Evolutionary conservation across 2,797 vertebrate genomes (phyloP), one percentile per base, ranked within the genome.

Genomic region (Lacerta bilineata): DNA sequence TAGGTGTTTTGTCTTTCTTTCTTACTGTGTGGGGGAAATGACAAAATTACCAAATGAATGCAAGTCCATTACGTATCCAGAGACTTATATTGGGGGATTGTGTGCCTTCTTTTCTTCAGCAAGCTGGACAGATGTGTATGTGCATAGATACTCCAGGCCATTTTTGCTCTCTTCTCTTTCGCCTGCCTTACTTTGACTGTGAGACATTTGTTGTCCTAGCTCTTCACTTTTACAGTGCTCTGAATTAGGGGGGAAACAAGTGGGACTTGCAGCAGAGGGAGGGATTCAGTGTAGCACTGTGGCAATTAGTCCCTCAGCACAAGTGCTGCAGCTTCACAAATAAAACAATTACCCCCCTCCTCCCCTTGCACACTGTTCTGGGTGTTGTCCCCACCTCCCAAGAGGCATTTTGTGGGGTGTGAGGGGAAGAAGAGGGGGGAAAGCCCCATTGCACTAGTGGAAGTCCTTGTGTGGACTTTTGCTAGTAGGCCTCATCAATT

Each of bases 91-190:
- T 85, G 18, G 50, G 86, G 50, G 50, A 55, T 7, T 55, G 0
- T 85, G 80, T 55, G 11, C 50, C 6, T 66, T 59, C 78, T 77
- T 90, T 92, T 50, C 55, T 92, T 0, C 0, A 83, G 72, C 11
- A n/a, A 50, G 17, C 0, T 90, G 71, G 87, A 78, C 1, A 75
- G 27, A 59, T 39, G 86, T 87, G 61, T 66, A 41, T 50, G 87
- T 36, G 1, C 84, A n/a, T 27, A 85, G 86, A 75, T 87, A 83
- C 29, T 87, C 83, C 11, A 80, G 17, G n/a, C 5, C 36, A 61
- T 59, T 94, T 80, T 93, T 89, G 83, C 84, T 90, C 46, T 79
- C 18, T 87, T 87, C 89, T 86, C 36, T 80, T 90, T 87, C 75
- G 27, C 8, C 61, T 41, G 23, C 39, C 11, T 18, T 90, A 91